Evolutionary conservation across 1,140 invertebrate genomes (phyloP).

Genomic region (Drosophila mauritiana): DNA sequence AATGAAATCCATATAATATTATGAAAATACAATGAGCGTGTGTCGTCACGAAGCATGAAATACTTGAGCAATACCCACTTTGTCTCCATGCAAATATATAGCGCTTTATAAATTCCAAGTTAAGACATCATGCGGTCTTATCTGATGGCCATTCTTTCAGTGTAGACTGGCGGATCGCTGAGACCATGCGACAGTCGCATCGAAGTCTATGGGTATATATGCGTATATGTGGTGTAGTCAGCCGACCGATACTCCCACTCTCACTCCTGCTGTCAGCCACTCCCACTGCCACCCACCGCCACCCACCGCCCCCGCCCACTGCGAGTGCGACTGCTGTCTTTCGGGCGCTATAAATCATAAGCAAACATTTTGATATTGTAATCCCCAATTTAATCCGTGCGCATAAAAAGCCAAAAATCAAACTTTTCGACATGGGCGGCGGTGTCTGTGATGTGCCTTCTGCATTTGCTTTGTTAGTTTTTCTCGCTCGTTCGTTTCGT

Average conservation of each 20-base stretch:
- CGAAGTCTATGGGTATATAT: slow-evolving; percentile 31
- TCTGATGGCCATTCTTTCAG: background rate
- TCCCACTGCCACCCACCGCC: slow-evolving; percentile 18
- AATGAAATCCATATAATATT: no score
- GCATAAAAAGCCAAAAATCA: slow-evolving; percentile 84
- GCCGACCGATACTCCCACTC: slow-evolving; percentile 33
- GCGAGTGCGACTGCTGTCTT: slow-evolving; percentile 57
- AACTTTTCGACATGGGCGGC: slow-evolving; percentile 83
- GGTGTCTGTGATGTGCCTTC: slow-evolving; percentile 75
- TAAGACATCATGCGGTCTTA: background rate
- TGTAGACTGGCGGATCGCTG: slow-evolving; percentile 2
- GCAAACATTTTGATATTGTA: slow-evolving; percentile 84
- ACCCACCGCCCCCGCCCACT: slow-evolving; percentile 9
- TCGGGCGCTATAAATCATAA: slow-evolving; percentile 81
- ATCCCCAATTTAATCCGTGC: slow-evolving; percentile 84
- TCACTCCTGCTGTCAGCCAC: slow-evolving; percentile 38
- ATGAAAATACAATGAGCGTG: no score
- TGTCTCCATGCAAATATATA: background rate
- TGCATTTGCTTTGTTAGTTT: slow-evolving; percentile 65
- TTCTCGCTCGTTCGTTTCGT: slow-evolving; percentile 44
- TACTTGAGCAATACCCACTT: no score
- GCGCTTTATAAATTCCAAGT: background rate
- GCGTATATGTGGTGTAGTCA: slow-evolving; percentile 38
- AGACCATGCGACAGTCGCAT: slow-evolving; percentile 18
- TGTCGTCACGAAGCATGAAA: no score